Percentiles rank a stretch among this genome's conserved stretches.
Evolutionary conservation across 2,113 vertebrate genomes (phyloP).

Genomic region (Anser brachyrhynchus): DNA sequence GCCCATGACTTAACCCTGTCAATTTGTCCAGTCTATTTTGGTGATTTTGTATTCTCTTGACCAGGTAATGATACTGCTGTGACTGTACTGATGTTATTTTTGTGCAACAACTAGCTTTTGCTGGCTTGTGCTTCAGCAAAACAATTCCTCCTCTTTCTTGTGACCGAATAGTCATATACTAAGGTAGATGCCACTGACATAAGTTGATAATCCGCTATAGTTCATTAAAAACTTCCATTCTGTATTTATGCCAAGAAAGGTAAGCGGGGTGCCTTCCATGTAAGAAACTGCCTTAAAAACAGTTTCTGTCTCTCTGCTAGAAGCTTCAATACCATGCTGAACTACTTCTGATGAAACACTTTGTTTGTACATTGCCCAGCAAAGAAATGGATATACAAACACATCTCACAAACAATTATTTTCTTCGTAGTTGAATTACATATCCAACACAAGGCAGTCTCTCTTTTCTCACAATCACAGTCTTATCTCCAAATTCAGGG

Average conservation of each 20-base stretch:
- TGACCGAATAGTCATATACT: not conserved
- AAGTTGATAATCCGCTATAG: not conserved
- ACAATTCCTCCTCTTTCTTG: not conserved
- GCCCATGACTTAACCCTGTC: not conserved
- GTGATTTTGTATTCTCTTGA: not conserved
- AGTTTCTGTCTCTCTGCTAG: not conserved
- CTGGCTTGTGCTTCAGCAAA: not conserved
- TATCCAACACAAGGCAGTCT: too few relatives aligned
- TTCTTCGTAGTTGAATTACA: not conserved
- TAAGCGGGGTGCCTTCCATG: not conserved
- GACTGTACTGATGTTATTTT: not conserved
- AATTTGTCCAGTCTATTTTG: not conserved
- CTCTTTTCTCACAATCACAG: not conserved
- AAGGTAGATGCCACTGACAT: not conserved
- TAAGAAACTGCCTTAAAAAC: not conserved
- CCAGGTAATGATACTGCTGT: not conserved
- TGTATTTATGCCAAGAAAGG: not conserved
- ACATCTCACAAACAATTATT: not conserved
- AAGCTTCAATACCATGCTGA: not conserved
- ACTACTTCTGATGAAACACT: not conserved
- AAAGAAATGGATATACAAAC: not conserved
- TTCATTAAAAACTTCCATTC: not conserved
- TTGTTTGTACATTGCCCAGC: not conserved
- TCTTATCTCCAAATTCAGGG: not conserved
- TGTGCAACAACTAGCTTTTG: not conserved